phyloP scores from a whole-genome alignment of 1,140 invertebrate species.

The Archivesica marissinica region DNA sequence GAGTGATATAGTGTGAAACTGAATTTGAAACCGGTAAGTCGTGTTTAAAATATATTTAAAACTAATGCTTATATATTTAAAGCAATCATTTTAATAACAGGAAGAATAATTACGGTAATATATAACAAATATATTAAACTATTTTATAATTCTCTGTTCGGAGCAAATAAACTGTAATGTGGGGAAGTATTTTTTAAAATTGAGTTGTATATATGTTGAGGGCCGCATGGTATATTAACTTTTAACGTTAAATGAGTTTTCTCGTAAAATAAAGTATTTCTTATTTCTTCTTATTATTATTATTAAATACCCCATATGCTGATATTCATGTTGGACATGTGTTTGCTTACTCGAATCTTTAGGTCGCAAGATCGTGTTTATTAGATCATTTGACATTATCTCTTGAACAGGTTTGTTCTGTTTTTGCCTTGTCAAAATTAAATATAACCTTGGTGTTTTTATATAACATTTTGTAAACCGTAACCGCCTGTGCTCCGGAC shows the following conservation, averaged over 20 bases:
- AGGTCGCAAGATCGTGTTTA: not conserved
- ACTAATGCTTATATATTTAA: not conserved
- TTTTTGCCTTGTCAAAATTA: not conserved
- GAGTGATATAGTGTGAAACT: not conserved
- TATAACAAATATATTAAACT: not conserved
- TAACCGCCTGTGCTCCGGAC: not conserved
- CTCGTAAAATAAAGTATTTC: no score
- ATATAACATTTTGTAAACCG: not conserved
- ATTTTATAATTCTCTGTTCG: not conserved
- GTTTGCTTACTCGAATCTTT: not conserved
- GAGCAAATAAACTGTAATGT: not conserved
- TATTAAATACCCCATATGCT: no score
- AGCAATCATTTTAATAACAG: not conserved
- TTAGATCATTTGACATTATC: not conserved
- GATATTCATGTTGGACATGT: not conserved
- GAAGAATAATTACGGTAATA: not conserved
- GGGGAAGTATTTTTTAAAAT: not conserved
- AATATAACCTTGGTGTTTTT: no score
- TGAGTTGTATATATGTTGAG: not conserved
- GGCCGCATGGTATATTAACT: not conserved
- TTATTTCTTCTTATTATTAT: no score
- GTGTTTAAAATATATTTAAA: not conserved
- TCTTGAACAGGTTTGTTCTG: not conserved
- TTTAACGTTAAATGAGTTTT: no score
- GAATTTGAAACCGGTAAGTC: not conserved